Evolutionary conservation across 2,797 vertebrate genomes (phyloP).

Genomic region (Thamnophis elegans): DNA sequence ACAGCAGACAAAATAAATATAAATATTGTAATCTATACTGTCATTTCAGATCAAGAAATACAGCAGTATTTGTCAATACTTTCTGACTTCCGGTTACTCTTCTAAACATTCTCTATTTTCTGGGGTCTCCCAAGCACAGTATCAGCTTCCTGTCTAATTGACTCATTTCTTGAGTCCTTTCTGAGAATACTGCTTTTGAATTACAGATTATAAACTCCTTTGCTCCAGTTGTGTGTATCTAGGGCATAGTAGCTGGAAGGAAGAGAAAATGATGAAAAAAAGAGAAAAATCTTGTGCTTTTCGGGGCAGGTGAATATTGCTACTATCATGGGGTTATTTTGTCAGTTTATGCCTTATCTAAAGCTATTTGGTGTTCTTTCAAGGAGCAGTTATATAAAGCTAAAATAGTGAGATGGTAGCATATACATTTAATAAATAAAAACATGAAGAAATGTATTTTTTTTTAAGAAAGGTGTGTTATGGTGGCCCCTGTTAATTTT

Average conservation of each 20-base stretch:
- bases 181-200: neutral
- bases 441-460: neutral
- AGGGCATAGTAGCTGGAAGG: neutral
- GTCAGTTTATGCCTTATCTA: neutral
- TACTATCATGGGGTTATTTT: neutral
- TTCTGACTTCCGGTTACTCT: neutral
- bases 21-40: neutral
- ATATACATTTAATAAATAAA: neutral
- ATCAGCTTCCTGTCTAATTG: neutral
- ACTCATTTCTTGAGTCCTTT: neutral
- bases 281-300: neutral
- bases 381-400: neutral
- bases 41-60: neutral
- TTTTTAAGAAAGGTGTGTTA: neutral
- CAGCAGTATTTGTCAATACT: neutral
- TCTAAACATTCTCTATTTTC: neutral
- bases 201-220: neutral
- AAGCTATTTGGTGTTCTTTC: neutral
- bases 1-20: neutral
- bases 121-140: neutral
- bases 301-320: neutral
- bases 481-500: neutral
- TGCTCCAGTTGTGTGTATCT: neutral
- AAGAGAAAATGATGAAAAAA: neutral
- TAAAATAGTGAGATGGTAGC: neutral